These are phyloP conservation scores for Mizuhopecten yessoensis DNA, from an alignment of 1,140 invertebrate genomes.

Conservation along the genomic window DNA sequence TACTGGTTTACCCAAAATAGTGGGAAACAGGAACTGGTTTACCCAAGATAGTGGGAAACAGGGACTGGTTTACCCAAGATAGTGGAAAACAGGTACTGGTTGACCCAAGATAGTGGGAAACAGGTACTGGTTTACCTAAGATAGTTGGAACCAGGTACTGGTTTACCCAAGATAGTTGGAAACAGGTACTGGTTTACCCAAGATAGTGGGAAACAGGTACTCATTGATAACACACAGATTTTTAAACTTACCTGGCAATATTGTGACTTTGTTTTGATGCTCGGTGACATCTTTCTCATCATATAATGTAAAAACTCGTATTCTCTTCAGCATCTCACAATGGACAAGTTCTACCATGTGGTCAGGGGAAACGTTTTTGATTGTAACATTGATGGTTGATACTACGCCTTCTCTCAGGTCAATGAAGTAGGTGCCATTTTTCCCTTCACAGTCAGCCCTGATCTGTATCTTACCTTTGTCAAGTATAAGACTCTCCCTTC, in stretches of 20 bases:
- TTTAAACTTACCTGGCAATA: constrained; percentile 64
- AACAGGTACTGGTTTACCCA: too few species aligned
- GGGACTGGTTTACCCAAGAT: too few species aligned
- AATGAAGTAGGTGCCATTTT: constrained; percentile 57
- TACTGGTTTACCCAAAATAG: too few species aligned
- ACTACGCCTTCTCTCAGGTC: constrained; percentile 59
- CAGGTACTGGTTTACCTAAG: too few species aligned
- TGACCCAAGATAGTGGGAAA: too few species aligned
- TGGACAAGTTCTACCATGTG: constrained; percentile 59
- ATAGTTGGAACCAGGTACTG: too few species aligned
- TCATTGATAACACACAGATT: too few species aligned
- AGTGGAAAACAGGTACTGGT: too few species aligned
- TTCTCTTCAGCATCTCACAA: constrained; percentile 70
- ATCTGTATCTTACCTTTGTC: constrained; percentile 62
- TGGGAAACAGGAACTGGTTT: too few species aligned
- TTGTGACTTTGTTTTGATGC: constrained; percentile 47
- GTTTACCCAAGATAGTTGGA: too few species aligned
- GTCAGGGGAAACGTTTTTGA: constrained; percentile 46
- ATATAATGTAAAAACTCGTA: constrained; percentile 67
- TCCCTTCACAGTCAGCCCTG: constrained; percentile 31
- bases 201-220: too few species aligned
- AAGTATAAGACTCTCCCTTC: constrained; percentile 62
- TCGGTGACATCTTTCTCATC: constrained; percentile 68
- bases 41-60: too few species aligned
- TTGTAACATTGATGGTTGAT: constrained; percentile 47